Percentiles rank a stretch among this genome's conserved stretches.
Evolutionary conservation across 2,113 vertebrate genomes (phyloP).

Genomic region (Condylura cristata): DNA sequence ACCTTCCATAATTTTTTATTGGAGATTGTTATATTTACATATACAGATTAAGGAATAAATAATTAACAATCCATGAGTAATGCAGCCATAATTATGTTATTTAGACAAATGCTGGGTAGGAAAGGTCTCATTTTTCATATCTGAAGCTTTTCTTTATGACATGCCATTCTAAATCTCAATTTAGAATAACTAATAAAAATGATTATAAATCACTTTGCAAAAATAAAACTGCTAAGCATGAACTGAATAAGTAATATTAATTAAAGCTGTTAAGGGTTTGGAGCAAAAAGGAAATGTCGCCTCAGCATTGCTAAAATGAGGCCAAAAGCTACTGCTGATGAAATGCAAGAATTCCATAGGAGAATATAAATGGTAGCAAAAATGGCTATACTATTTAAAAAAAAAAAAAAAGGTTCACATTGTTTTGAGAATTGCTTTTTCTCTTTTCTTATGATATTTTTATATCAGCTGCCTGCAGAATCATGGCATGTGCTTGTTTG

Average conservation of each 20-base stretch:
- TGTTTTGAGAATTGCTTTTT: neutral
- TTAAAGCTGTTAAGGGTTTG: conserved; percentile 56
- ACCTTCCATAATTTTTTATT: conserved; percentile 76
- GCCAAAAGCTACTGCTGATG: conserved; percentile 30
- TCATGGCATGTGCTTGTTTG: neutral
- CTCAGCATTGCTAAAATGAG: conserved; percentile 54
- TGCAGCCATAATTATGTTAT: conserved; percentile 24
- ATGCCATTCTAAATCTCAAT: conserved; percentile 64
- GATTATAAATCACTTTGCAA: conserved; percentile 72
- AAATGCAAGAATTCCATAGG: neutral
- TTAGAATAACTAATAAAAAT: conserved; percentile 73
- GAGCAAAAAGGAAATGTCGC: conserved; percentile 50
- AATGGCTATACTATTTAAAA: neutral
- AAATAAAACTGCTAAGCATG: conserved; percentile 70
- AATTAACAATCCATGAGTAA: conserved; percentile 63
- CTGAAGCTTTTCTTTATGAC: conserved; percentile 59
- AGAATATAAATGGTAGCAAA: neutral
- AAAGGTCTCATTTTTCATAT: conserved; percentile 52
- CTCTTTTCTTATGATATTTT: conserved; percentile 33
- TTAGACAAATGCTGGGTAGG: conserved; percentile 48
- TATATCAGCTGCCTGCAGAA: neutral
- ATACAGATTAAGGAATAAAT: conserved; percentile 74
- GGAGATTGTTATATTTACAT: conserved; percentile 49
- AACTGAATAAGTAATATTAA: conserved; percentile 63
- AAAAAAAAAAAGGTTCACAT: neutral